These are phyloP conservation scores for Trachythela sp. DNA, from an alignment of 64 coral and sea anemone genomes.

Conservation along the genomic window DNA sequence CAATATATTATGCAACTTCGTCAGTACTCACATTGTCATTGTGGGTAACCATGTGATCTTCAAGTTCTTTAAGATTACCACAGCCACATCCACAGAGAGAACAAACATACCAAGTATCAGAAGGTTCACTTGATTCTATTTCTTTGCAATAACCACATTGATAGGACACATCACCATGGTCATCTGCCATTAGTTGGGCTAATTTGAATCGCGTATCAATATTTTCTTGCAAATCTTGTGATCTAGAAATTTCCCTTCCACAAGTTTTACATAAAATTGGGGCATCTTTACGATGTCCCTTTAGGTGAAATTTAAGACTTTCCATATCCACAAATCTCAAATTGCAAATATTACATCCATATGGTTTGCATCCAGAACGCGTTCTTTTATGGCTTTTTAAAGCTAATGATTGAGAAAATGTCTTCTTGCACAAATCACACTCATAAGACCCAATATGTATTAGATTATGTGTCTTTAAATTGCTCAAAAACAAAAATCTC, in stretches of 20 bases:
- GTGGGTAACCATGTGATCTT: neutral
- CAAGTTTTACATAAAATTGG: neutral
- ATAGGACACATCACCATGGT: neutral
- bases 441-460: too few species aligned
- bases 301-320: neutral
- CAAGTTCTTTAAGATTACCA: neutral
- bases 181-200: too few species aligned
- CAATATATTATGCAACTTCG: too few species aligned
- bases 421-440: too few species aligned
- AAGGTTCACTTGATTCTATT: neutral
- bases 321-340: too few species aligned
- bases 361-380: too few species aligned
- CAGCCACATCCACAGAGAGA: neutral
- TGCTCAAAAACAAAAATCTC: too few species aligned
- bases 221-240: neutral
- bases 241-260: neutral
- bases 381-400: too few species aligned
- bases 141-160: neutral
- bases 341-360: too few species aligned
- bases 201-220: neutral
- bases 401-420: too few species aligned
- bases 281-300: neutral
- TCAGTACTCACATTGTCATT: neutral
- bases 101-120: neutral
- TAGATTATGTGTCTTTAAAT: too few species aligned